These are phyloP conservation scores for Callionymus lyra DNA, from an alignment of 2,113 vertebrate species.

Conservation along the genomic window DNA sequence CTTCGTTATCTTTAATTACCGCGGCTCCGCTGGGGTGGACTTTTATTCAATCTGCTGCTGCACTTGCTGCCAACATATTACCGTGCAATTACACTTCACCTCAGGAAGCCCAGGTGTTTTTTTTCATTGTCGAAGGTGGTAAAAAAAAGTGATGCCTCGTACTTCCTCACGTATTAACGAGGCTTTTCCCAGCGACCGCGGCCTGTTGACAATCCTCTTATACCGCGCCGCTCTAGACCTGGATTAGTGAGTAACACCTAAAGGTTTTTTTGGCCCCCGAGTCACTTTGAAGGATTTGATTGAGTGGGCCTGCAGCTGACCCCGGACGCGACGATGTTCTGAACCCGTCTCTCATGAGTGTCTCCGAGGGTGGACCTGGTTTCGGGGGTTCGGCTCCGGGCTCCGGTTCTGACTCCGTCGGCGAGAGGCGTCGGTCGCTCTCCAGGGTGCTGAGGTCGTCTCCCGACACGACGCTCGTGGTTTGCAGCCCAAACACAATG, in stretches of 20 bases:
- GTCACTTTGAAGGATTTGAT: constrained; percentile 65
- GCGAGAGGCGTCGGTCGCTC: constrained; percentile 56
- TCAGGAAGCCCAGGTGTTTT: too few relatives aligned
- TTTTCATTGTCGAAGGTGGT: constrained; percentile 3
- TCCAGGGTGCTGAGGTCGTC: constrained; percentile 72
- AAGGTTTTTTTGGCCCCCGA: constrained; percentile 43
- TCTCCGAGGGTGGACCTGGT: too few relatives aligned
- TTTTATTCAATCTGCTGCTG: constrained; percentile 61
- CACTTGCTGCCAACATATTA: constrained; percentile 28
- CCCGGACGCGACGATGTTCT: too few relatives aligned
- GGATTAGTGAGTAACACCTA: constrained; percentile 65
- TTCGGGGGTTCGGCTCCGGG: too few relatives aligned
- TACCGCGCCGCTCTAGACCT: constrained; percentile 53
- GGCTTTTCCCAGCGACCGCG: constrained; percentile 37
- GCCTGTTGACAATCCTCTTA: constrained; percentile 71
- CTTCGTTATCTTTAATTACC: constrained; percentile 71
- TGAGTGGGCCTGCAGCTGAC: constrained; percentile 44
- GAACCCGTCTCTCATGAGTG: too few relatives aligned
- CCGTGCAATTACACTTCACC: constrained; percentile 52
- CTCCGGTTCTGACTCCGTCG: too few relatives aligned
- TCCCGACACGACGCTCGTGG: constrained; percentile 36
- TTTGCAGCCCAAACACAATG: constrained; percentile 29
- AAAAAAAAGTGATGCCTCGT: neutral
- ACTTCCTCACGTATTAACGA: constrained; percentile 13
- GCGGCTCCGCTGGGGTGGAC: constrained; percentile 47